Conservation (phyloP, 2,888 invertebrate genomes). For the Drosophila diplacantha region DNA sequence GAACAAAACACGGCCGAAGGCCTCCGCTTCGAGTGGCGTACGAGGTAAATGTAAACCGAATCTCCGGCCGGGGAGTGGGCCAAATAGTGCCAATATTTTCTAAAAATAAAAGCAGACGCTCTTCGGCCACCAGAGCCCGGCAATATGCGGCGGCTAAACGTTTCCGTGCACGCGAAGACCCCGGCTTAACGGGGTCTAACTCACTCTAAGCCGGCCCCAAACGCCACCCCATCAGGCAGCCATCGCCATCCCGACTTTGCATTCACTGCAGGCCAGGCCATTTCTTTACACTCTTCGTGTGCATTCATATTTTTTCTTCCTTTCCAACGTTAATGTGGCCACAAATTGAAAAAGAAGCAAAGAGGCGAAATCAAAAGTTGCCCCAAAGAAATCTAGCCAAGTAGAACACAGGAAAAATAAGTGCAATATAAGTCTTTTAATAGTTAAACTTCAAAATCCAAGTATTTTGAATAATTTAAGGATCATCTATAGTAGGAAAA, state of each 20-base stretch:
- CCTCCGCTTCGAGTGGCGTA: conserved; percentile 44
- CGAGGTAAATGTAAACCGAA: conserved; percentile 51
- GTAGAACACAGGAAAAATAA: conserved; percentile 7
- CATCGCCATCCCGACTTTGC: conserved; percentile 18
- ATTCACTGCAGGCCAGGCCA: conserved; percentile 42
- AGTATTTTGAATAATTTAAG: neutral
- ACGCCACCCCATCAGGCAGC: neutral
- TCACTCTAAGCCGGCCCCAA: conserved; percentile 15
- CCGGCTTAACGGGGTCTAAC: conserved; percentile 14
- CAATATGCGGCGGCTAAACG: conserved; percentile 69
- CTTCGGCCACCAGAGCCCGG: conserved; percentile 37
- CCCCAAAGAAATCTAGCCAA: conserved; percentile 12
- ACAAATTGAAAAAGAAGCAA: conserved; percentile 65
- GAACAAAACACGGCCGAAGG: conserved; percentile 21
- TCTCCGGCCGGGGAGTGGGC: conserved; percentile 32
- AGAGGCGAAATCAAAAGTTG: conserved; percentile 49
- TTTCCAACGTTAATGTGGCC: conserved; percentile 69
- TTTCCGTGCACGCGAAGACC: conserved; percentile 69
- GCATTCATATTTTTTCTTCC: conserved; percentile 63
- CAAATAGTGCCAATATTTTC: conserved; percentile 67
- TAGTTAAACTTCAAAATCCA: neutral
- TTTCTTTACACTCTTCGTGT: conserved; percentile 66
- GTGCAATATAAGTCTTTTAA: neutral
- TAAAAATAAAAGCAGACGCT: conserved; percentile 67
- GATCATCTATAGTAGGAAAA: neutral